Conservation (phyloP, 2,888 invertebrate genomes). For the Spisula solida region DNA sequence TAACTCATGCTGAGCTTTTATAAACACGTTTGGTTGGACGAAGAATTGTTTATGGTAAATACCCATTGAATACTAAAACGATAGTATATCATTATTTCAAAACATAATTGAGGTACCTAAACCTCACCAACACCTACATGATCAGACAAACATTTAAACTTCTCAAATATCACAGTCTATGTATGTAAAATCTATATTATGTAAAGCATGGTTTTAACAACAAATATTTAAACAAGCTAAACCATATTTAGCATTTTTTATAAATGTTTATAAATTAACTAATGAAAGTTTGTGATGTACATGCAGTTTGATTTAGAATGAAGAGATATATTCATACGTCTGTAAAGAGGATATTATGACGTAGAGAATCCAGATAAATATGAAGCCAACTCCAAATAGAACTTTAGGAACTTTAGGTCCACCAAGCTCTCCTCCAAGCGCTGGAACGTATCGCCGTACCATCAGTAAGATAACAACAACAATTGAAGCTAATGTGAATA, state of each 20-base stretch:
- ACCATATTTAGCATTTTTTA: background rate
- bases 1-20: no score
- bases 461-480: slow-evolving; percentile 88
- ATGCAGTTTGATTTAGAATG: slow-evolving; percentile 59
- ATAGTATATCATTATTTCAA: no score
- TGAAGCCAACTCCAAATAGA: slow-evolving; percentile 86
- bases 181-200: background rate
- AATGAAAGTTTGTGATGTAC: background rate
- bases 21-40: no score
- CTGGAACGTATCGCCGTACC: slow-evolving; percentile 87
- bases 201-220: background rate
- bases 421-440: slow-evolving; percentile 89
- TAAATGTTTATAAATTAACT: slow-evolving; percentile 12
- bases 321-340: slow-evolving; percentile 73
- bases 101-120: background rate
- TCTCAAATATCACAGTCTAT: slow-evolving; percentile 13
- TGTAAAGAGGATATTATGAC: slow-evolving; percentile 87
- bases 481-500: slow-evolving; percentile 89
- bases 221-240: background rate
- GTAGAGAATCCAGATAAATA: slow-evolving; percentile 89
- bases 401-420: slow-evolving; percentile 88
- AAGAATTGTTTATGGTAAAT: background rate
- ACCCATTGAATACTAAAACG: background rate
- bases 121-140: background rate
- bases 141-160: background rate